A percentile compares a stretch with the other conserved stretches of the same genome.
phyloP scores from a whole-genome alignment of 1,140 invertebrate genomes.

The Euwallacea similis region DNA sequence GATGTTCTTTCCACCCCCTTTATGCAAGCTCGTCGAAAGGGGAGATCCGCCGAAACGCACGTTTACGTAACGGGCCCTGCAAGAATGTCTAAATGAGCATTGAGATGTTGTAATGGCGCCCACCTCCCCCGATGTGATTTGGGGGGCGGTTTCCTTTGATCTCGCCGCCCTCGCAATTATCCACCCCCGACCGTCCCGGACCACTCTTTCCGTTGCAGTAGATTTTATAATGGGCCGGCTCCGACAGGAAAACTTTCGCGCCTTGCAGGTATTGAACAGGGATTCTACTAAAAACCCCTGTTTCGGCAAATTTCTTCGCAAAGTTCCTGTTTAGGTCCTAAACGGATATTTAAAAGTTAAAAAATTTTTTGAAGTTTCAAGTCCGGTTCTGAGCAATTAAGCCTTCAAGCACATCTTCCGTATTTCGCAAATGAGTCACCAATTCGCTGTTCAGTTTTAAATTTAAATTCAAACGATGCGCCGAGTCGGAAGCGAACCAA shows the following conservation, averaged over 20 bases:
- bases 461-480: conserved; percentile 45
- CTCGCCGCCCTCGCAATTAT: conserved; percentile 49
- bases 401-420: conserved; percentile 42
- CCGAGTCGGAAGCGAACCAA: conserved; percentile 1
- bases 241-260: neutral
- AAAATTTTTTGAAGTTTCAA: conserved; percentile 4
- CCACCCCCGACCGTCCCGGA: conserved; percentile 32
- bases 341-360: neutral
- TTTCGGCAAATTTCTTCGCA: too few relatives aligned
- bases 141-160: conserved; percentile 55
- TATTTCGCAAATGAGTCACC: conserved; percentile 55
- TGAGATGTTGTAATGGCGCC: conserved; percentile 55
- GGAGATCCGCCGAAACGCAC: conserved; percentile 31
- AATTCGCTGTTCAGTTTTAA: conserved; percentile 50
- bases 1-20: conserved; percentile 20
- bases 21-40: conserved; percentile 26
- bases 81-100: conserved; percentile 55
- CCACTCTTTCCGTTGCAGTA: conserved; percentile 33
- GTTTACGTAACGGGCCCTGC: conserved; percentile 36
- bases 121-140: conserved; percentile 53
- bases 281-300: too few relatives aligned
- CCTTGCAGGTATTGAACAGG: neutral
- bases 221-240: conserved; percentile 23
- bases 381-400: conserved; percentile 26
- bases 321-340: too few relatives aligned